Base-by-base conservation (phyloP, 2,888 invertebrate genomes). In the Macrosoma leucophasiata region DNA sequence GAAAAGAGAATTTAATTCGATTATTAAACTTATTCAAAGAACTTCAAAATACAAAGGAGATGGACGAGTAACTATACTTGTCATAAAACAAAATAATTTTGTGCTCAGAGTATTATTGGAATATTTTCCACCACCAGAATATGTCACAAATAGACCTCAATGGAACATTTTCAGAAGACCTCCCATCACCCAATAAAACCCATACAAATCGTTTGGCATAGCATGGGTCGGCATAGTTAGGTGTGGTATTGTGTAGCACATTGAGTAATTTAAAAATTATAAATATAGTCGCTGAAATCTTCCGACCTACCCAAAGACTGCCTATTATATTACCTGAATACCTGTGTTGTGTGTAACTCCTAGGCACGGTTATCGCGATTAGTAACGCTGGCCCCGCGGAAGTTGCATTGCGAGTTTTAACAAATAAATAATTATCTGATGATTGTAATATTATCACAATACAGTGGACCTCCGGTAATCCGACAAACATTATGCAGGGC, bases 271-370 rank as follows among this genome's bases (percentile, higher is more conserved):
- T 44, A 31, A 39, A 47, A 40, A 43, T 40, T 43, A 47, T 41
- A 36, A 43, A 43, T 48, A 49, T 81, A 84, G 81, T 70, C 65
- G 82, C 79, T 82, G 68, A 59, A 73, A 77, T 79, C 82, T 84
- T 79, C 84, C 84, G 82, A 84, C 84, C 84, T 84, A 79, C 75
- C 84, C 81, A 84, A 85, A 84, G 84, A 85, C 84, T 85, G 84
- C 84, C 84, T 81, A 71, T 75, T 76, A 73, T 72, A 58, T 64
- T 65, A 75, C 65, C 71, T 72, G 53, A n/a, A 65, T 69, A 69
- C 70, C 70, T 70, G 58, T 69, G 65, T 71, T 65, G 71, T 73
- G 68, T 74, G 66, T n/a, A 55, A 54, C 65, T 65, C 72, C 68
- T 68, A 69, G 66, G 68, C 72, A 68, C 56, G 58, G 52, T 50